phyloP scores from a whole-genome alignment of 1,140 invertebrate species.

The Leptinotarsa defecta region DNA sequence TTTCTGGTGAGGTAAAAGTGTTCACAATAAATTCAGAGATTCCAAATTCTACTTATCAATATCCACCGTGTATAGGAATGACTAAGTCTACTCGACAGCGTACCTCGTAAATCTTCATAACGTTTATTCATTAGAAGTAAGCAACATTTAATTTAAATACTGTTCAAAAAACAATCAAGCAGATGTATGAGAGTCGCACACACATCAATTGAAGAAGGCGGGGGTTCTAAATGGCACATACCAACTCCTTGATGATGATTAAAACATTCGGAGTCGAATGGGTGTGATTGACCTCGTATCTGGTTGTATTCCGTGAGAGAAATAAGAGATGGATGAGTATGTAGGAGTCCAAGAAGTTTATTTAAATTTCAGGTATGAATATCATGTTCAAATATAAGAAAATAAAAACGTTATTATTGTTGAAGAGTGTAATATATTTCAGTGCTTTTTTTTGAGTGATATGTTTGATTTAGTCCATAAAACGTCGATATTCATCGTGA shows the following conservation, averaged over 20 bases:
- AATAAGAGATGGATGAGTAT: background rate
- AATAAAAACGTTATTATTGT: too few relatives aligned
- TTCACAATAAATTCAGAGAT: too few relatives aligned
- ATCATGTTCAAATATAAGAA: too few relatives aligned
- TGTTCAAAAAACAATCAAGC: conserved; percentile 6
- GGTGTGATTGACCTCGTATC: conserved; percentile 7
- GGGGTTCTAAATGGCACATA: conserved; percentile 7
- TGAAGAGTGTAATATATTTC: too few relatives aligned
- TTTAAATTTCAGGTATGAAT: too few relatives aligned
- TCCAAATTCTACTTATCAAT: too few relatives aligned
- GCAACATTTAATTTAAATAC: conserved; percentile 1
- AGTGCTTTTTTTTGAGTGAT: too few relatives aligned
- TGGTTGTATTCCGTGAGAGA: background rate
- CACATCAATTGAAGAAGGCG: conserved; percentile 8
- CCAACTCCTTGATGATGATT: conserved; percentile 8
- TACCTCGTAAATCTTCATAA: conserved; percentile 1
- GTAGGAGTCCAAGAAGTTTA: too few relatives aligned
- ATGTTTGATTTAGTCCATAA: too few relatives aligned
- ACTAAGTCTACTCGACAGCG: background rate
- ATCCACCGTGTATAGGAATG: too few relatives aligned
- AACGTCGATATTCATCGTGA: too few relatives aligned
- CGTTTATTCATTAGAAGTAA: background rate
- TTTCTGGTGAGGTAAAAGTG: too few relatives aligned
- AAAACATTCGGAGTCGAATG: conserved; percentile 6
- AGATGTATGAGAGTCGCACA: conserved; percentile 5